phyloP scores from a whole-genome alignment of 1,140 invertebrate genomes.

The Oedothorax gibbosus region DNA sequence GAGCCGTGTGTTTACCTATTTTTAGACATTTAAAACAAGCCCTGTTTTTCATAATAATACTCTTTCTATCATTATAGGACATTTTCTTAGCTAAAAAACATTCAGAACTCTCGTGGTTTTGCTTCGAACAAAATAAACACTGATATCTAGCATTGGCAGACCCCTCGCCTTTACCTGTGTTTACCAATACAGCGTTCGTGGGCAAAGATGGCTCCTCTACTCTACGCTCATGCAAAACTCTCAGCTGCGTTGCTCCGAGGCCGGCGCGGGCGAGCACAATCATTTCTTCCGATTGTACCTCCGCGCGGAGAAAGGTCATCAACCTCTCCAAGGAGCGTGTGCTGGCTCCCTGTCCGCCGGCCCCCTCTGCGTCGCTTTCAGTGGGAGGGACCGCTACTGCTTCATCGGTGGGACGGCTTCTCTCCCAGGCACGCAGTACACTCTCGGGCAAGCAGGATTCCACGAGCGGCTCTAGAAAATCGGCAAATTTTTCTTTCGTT shows the following conservation, averaged over 20 bases:
- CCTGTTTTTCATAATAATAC: neutral
- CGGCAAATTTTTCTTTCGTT: neutral
- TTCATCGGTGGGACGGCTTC: too few relatives aligned
- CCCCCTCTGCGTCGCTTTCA: too few relatives aligned
- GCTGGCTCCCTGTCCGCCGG: too few relatives aligned
- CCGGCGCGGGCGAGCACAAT: neutral
- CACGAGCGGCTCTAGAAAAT: neutral
- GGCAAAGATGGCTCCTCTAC: neutral
- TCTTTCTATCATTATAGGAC: neutral
- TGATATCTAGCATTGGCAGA: neutral
- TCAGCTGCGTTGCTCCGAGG: neutral
- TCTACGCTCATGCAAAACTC: neutral
- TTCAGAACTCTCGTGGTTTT: neutral
- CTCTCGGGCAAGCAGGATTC: neutral
- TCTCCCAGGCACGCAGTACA: neutral
- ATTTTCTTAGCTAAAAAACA: neutral
- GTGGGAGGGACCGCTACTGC: too few relatives aligned
- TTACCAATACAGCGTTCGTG: neutral
- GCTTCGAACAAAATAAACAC: neutral
- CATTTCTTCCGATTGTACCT: neutral
- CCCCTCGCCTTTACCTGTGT: neutral
- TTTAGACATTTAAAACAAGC: constrained; percentile 4
- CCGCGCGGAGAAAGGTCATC: neutral
- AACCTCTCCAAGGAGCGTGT: neutral
- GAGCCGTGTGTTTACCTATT: neutral